Percentiles rank a stretch among this genome's conserved stretches.
These are phyloP conservation scores for Watsonalla cultraria DNA, from an alignment of 2,888 invertebrate species.

Conservation along the genomic window DNA sequence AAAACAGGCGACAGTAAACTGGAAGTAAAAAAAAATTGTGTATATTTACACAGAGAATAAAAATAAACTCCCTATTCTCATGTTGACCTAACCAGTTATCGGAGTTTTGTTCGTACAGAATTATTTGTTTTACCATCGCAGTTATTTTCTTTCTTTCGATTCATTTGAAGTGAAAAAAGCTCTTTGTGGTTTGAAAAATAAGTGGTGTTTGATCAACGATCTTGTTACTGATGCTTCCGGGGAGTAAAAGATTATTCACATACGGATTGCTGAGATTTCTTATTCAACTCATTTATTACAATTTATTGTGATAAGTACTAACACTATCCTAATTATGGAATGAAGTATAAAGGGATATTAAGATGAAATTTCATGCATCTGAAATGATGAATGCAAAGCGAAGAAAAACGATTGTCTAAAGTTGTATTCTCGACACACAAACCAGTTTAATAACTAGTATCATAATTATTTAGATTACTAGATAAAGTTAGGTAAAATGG, in stretches of 20 bases:
- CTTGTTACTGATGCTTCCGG: background rate
- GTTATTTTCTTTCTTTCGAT: background rate
- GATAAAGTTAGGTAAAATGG: too few relatives aligned
- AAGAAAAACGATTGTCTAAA: too few relatives aligned
- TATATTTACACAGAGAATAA: too few relatives aligned
- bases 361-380: too few relatives aligned
- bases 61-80: background rate
- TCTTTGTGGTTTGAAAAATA: background rate
- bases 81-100: background rate
- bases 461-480: too few relatives aligned
- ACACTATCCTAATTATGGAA: background rate
- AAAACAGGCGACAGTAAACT: too few relatives aligned
- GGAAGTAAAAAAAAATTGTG: too few relatives aligned
- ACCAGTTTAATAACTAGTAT: too few relatives aligned
- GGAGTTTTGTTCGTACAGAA: background rate
- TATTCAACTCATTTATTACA: background rate
- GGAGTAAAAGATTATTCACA: background rate
- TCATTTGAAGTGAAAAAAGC: background rate
- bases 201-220: background rate
- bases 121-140: background rate
- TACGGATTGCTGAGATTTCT: background rate
- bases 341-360: too few relatives aligned
- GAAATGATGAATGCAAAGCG: too few relatives aligned
- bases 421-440: too few relatives aligned
- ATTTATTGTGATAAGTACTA: background rate